Evolutionary conservation across 2,888 invertebrate genomes (phyloP), one percentile per base, ranked within the genome.

Genomic region (Cenopis cana): DNA sequence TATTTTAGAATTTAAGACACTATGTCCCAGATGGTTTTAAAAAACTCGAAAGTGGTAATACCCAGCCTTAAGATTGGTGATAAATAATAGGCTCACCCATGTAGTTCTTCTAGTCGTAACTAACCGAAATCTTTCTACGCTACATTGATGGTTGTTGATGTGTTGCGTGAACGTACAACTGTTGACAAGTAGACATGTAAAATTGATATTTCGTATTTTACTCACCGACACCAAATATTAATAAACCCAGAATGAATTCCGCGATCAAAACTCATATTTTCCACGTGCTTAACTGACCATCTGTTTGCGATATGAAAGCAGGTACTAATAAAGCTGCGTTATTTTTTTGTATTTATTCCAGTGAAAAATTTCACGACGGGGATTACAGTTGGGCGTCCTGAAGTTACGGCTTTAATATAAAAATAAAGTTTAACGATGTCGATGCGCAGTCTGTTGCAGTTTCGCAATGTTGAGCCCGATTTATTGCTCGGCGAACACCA

Each of bases 361-460:
- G 73, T 81, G 80, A 80, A 85, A 86, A 89, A 85, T 86, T 85
- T 85, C 84, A 83, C 81, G 80, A 79, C 83, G 76, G 79, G 89
- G 88, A 90, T 91, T 90, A 90, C 85, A 86, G 84, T 85, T 80
- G 81, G 81, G 85, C 82, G 82, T 81, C 79, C 82, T 78, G 82
- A 84, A 91, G 90, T 92, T 91, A 91, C 90, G 89, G 89, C 82
- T 88, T 89, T 89, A 89, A 90, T 90, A 89, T 89, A 91, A 91
- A 91, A 91, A 91, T 91, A 91, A 92, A 91, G 88, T 91, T 89
- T 90, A 89, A 91, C 90, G 81, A 82, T 78, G 90, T 87, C 88
- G 81, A 82, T 78, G 82, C 83, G 84, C 90, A 89, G 88, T 84
- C 85, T 89, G 91, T 81, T 86, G 89, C 87, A 85, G 84, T 84